These are phyloP conservation scores for Sebastolobus altivelis DNA, from an alignment of 2,797 vertebrate genomes.

Conservation along the genomic window DNA sequence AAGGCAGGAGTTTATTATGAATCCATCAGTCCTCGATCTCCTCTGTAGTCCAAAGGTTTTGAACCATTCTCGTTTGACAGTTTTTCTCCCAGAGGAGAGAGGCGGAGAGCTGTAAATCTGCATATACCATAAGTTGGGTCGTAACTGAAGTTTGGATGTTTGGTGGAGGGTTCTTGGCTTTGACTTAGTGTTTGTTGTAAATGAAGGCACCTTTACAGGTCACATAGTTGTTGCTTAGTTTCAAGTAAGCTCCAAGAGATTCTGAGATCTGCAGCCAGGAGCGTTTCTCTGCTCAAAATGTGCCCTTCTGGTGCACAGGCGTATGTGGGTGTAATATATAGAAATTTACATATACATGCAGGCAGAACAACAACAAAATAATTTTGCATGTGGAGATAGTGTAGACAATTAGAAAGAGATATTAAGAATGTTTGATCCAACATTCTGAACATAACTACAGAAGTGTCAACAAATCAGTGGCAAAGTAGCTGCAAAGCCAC, in stretches of 20 bases:
- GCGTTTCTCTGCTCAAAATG: not conserved
- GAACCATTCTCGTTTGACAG: constrained; percentile 30
- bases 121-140: constrained; percentile 16
- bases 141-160: constrained; percentile 12
- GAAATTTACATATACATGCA: not conserved
- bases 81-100: constrained; percentile 8
- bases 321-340: not conserved
- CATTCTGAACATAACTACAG: not conserved
- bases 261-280: not conserved
- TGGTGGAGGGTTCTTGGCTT: constrained; percentile 8
- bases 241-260: not conserved
- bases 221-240: not conserved
- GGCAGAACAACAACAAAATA: not conserved
- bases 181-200: not conserved
- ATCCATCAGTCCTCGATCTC: constrained; percentile 34
- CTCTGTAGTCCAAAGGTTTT: constrained; percentile 39
- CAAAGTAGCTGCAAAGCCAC: not conserved
- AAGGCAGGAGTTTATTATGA: constrained; percentile 50
- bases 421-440: not conserved
- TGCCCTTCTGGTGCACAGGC: not conserved
- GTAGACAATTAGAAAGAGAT: not conserved
- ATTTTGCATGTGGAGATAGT: not conserved
- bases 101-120: constrained; percentile 26
- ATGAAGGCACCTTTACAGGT: not conserved
- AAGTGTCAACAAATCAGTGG: not conserved